Evolutionary conservation across 2,888 invertebrate genomes (phyloP), one percentile per base, ranked within the genome.

Genomic region (Conops quadrifasciatus): DNA sequence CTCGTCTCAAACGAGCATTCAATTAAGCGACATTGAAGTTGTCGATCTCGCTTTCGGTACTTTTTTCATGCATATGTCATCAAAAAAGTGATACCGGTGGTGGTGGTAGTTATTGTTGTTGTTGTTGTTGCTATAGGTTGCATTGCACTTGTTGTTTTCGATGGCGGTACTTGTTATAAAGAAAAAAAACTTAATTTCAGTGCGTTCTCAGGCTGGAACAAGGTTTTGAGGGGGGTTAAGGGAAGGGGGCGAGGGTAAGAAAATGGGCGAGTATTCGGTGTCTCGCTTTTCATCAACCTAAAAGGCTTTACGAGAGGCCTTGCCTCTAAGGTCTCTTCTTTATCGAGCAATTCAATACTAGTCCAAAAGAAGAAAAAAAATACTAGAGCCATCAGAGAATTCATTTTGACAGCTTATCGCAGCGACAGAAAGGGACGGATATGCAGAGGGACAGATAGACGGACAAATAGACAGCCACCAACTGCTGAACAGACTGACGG

Each of bases 61-160:
- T 83, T 82, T 82, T 82, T 82, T 82, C n/a, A n/a, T 82, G 81
- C 82, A 82, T 82, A 82, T 83, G 82, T 82, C 82, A 78, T 79
- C 76, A 73, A 76, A 80, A 77, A n/a, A 75, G 15, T 43, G 26
- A 11, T 26, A n/a, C 26, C 21, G 36, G n/a, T 70, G 1, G 59
- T 28, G n/a, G 7, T 21, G 11, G 16, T 24, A 26, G 26, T 58
- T 58, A 16, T 62, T 47, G 47, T 47, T 28, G 64, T 16, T 16
- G 15, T 47, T 51, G 49, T 64, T 66, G 30, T 45, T 66, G 30
- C n/a, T n/a, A n/a, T n/a, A n/a, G n/a, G n/a, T n/a, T n/a, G n/a
- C n/a, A n/a, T 21, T 62, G 60, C 30, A 26, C 28, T 30, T 58
- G 15, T 11, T 43, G 43, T 28, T 24, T 5, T 47, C 21, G 11